Evolutionary conservation across 2,113 vertebrate genomes (phyloP).

Genomic region (Chlorodrepanis virens): DNA sequence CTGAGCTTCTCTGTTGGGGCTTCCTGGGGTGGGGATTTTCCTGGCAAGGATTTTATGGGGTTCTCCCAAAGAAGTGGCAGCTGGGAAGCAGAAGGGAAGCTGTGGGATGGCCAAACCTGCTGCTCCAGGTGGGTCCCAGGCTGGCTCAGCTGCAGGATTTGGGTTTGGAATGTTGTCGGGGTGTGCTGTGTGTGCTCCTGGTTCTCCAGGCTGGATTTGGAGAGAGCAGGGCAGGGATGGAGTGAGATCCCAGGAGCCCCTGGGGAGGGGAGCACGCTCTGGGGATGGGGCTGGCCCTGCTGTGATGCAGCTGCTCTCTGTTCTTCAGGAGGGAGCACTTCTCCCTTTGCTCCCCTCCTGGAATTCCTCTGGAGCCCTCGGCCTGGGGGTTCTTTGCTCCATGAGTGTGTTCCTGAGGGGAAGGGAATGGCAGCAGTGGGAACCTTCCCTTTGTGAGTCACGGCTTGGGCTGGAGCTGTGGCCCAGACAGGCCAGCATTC

Average conservation of each 20-base stretch:
- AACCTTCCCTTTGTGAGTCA: not conserved
- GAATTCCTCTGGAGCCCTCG: not conserved
- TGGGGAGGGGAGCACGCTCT: not conserved
- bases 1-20: rapidly evolving
- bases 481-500: not conserved
- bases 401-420: not conserved
- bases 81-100: not conserved
- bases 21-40: not conserved
- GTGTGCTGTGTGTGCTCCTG: not conserved
- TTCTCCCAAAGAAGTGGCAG: not conserved
- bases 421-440: not conserved
- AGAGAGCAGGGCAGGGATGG: not conserved
- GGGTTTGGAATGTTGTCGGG: rapidly evolving
- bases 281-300: not conserved
- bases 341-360: not conserved
- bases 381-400: not conserved
- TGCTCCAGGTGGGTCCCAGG: rapidly evolving
- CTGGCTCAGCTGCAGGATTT: not conserved
- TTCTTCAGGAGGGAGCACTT: not conserved
- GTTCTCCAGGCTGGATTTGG: rapidly evolving
- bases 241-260: not conserved
- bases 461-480: not conserved
- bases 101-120: not conserved
- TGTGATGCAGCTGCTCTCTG: not conserved
- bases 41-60: not conserved